Evolutionary conservation across 2,888 invertebrate genomes (phyloP).

Genomic region (Andrena bicolor): DNA sequence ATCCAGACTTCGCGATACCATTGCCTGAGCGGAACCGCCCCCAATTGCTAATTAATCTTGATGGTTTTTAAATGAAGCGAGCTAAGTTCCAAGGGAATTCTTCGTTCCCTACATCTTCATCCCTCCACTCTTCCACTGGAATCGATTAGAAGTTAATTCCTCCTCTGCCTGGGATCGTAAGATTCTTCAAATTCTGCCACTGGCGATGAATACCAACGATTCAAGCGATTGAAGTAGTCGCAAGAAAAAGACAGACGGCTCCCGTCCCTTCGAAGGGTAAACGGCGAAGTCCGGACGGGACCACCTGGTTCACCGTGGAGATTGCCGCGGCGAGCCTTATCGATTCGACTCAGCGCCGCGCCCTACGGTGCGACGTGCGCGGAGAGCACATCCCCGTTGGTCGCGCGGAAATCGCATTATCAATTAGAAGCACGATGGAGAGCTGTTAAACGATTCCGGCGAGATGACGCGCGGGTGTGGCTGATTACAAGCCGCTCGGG

Average conservation of each 20-base stretch:
- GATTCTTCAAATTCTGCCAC: too few species aligned
- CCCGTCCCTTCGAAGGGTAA: neutral
- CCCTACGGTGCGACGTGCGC: neutral
- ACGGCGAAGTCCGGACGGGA: neutral
- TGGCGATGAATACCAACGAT: too few species aligned
- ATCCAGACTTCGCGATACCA: neutral
- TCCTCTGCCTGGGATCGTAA: too few species aligned
- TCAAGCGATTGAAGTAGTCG: neutral
- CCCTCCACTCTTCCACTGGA: neutral
- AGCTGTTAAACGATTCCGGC: slow-evolving; percentile 34
- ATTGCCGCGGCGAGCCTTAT: neutral
- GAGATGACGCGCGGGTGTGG: slow-evolving; percentile 32
- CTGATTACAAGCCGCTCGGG: slow-evolving; percentile 52
- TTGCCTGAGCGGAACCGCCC: neutral
- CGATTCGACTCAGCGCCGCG: slow-evolving; percentile 9
- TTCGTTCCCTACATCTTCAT: neutral
- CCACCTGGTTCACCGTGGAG: slow-evolving; percentile 10
- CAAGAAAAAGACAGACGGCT: neutral
- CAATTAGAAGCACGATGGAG: slow-evolving; percentile 41
- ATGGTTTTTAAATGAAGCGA: neutral
- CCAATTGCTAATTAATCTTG: neutral
- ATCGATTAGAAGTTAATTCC: neutral
- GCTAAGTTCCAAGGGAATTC: neutral
- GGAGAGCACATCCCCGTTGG: slow-evolving; percentile 17
- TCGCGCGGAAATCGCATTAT: slow-evolving; percentile 28